Evolutionary conservation across 2,888 invertebrate genomes (phyloP), one percentile per base, ranked within the genome.

Genomic region (Clunio marinus): DNA sequence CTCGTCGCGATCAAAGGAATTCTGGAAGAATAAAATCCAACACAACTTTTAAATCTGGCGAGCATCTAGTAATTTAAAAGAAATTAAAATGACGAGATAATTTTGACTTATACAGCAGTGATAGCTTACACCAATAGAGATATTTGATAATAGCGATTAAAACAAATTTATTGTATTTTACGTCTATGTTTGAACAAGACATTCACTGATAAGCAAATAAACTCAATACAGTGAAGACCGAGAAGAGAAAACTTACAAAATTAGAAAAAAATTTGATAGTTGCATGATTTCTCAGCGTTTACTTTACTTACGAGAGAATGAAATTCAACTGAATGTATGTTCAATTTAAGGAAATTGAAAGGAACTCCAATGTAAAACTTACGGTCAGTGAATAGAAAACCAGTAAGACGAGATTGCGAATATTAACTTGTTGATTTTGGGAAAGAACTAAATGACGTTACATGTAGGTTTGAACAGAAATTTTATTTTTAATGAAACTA

Each of bases 221-320:
- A n/a, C n/a, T n/a, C n/a, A n/a, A n/a, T 62, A 62, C 62, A 62
- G 62, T 37, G 41, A 62, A 62, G 41, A 62, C n/a, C n/a, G n/a
- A n/a, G n/a, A n/a, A n/a, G n/a, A n/a, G n/a, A n/a, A n/a, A n/a
- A n/a, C 62, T 62, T 62, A 62, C 62, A 62, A 62, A 37, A 62
- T 2, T 20, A 41, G 24, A 10, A 41, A 15, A 5, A 51, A 3
- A 41, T n/a, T 17, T 10, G 32, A 15, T 10, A 58, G n/a, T n/a
- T n/a, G n/a, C n/a, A n/a, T n/a, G 13, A 62, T 13, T 24, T 1
- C 22, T 41, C 37, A 28, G 35, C 13, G 13, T 2, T 62, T 25
- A 37, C 22, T 62, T n/a, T 62, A 62, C 62, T 62, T 62, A 62
- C 62, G 24, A 24, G 8, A 32, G 5, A 32, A 8, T 7, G 32